Evolutionary conservation across 2,888 invertebrate species (phyloP).

Genomic region (Nymphalis urticae): DNA sequence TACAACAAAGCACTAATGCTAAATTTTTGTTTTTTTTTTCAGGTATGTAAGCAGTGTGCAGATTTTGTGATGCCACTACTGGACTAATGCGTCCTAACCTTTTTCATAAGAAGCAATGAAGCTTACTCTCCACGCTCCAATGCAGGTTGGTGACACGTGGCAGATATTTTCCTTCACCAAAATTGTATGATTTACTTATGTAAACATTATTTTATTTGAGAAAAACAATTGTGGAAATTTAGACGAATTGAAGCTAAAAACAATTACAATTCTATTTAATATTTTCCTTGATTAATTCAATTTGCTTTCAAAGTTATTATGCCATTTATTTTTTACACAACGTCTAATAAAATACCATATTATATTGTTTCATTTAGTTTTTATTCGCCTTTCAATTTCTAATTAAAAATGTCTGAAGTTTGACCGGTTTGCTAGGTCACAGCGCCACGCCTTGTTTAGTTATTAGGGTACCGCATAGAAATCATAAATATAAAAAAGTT

Average conservation of each 20-base stretch:
- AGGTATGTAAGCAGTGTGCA: neutral
- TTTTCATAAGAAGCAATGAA: too few species aligned
- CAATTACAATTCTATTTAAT: too few species aligned
- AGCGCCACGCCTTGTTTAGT: constrained; percentile 1
- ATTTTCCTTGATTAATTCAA: too few species aligned
- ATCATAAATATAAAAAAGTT: neutral
- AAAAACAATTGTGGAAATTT: too few species aligned
- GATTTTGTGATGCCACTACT: neutral
- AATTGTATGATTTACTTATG: too few species aligned
- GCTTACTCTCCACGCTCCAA: too few species aligned
- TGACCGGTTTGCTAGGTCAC: constrained; percentile 13
- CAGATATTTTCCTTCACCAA: too few species aligned
- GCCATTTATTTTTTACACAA: neutral
- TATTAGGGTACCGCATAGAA: neutral
- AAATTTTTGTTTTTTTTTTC: neutral
- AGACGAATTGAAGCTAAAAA: too few species aligned
- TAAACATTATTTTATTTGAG: too few species aligned
- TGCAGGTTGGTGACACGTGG: too few species aligned
- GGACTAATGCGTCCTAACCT: too few species aligned
- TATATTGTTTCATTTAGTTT: neutral
- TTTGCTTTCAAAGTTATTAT: too few species aligned
- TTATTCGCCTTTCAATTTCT: constrained; percentile 9
- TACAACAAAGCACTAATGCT: neutral
- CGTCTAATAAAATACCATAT: neutral
- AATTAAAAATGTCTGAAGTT: constrained; percentile 7